Base-by-base conservation (phyloP, 2,888 invertebrate species). In the Calameuta idolon region DNA sequence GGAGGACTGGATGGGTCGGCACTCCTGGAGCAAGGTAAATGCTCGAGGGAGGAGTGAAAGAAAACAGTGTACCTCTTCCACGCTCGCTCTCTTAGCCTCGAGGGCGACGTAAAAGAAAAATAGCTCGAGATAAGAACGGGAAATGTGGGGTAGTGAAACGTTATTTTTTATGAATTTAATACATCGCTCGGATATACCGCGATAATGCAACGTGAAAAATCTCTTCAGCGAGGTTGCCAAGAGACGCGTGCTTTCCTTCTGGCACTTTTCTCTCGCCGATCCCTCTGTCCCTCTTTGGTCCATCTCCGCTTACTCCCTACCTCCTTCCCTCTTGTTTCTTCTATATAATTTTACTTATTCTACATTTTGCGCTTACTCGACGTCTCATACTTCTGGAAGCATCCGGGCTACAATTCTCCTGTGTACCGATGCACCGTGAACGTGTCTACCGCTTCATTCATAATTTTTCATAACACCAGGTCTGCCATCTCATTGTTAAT, bases 111-210 rank as follows among this genome's bases (percentile, higher is more conserved):
- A 74, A 77, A 77, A 77, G 74, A 77, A 75, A 77, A 74, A 75
- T 74, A 77, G 77, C 74, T 74, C 69, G 34, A 77, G 77, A 77
- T 77, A 77, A 77, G 77, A 40, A 30, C 74, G 34, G 34, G 74
- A 77, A 74, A 77, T 75, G 74, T 74, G 74, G 77, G 77, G 68
- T 77, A 75, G 77, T 77, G 77, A 77, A 75, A 77, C 74, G 74
- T 55, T 75, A 74, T 77, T 77, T 74, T 74, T 75, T 77, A 77
- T 69, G 74, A 69, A 69, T 68, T 68, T 75, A 75, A 75, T 75
- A 74, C 74, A 35, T 74, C 74, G 77, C 73, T 34, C 71, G 71
- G 34, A 71, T 71, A 71, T 71, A 71, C 33, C 71, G 71, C 71
- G 71, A 71, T 71, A 71, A 71, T 71, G 71, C 71, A 33, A 31